Base-by-base conservation (phyloP, 2,797 vertebrate species). In the Chiloscyllium punctatum region DNA sequence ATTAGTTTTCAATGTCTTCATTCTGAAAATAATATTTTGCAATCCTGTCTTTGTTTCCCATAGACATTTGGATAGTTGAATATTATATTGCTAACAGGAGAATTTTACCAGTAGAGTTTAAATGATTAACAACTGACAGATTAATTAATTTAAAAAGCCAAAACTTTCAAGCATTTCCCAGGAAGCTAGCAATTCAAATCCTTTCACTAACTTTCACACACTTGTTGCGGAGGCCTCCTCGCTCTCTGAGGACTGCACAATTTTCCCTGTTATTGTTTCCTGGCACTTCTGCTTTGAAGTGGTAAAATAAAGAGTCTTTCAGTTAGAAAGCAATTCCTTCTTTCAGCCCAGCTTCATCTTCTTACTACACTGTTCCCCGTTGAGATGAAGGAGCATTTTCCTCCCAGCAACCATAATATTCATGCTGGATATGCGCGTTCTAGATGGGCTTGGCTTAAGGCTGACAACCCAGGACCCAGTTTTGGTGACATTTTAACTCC, bases 381-480 rank as follows among this genome's bases (percentile, higher is more conserved):
- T 94, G 96, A 96, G 96, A 96, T 95, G 68, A 96, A 97, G 97
- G 96, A 96, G 96, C 96, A 97, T 94, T 96, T 97, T 97, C 96
- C 97, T 96, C 97, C 96, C 96, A 97, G 97, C 97, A 97, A 97
- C 97, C 96, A 96, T 96, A 96, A 97, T 96, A 96, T 13, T 96
- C 95, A 82, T 95, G 96, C 95, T 96, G 97, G 96, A 97, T 97
- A 97, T 97, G 96, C 77, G 96, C 96, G 96, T 96, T 77, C 9
- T 96, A 95, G 96, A 95, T 0, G 94, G 97, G 96, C 25, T 0
- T n/a, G 92, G 95, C 96, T 95, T 96, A 96, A 96, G 96, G 96
- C 96, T 96, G 97, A 96, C 96, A 96, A 96, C 96, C 96, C 21
- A 95, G 96, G 97, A 95, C 42, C 95, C 95, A 96, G 96, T 95